A percentile compares a stretch with the other conserved stretches of the same genome.
These are phyloP conservation scores for Centropyge bicolor DNA, from an alignment of 2,797 vertebrate species.

Conservation along the genomic window DNA sequence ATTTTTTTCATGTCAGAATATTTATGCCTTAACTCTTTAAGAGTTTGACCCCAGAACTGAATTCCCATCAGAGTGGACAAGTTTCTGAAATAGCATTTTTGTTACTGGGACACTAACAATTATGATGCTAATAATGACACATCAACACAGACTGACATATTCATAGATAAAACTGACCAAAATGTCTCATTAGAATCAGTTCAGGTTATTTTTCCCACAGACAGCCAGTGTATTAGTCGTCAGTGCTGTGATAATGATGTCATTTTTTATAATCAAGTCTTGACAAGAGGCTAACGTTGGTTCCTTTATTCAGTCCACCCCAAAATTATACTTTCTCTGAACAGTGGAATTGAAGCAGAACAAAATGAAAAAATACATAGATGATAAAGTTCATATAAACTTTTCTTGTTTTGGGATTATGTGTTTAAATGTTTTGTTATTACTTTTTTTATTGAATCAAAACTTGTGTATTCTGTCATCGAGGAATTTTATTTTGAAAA, in stretches of 20 bases:
- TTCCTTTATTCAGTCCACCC: not conserved
- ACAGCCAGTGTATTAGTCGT: not conserved
- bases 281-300: not conserved
- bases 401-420: not conserved
- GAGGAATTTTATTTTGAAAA: constrained; percentile 1
- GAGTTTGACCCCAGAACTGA: not conserved
- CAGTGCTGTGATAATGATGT: not conserved
- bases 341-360: not conserved
- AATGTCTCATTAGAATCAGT: constrained; percentile 7
- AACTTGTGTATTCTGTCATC: not conserved
- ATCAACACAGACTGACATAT: constrained; percentile 17
- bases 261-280: not conserved
- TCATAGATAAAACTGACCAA: constrained; percentile 17
- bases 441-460: constrained; percentile 24
- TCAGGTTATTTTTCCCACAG: not conserved
- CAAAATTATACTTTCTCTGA: not conserved
- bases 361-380: not conserved
- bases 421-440: constrained; percentile 10
- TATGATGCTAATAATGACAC: not conserved
- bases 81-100: not conserved
- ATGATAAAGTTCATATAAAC: not conserved
- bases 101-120: constrained; percentile 19
- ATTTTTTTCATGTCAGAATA: not conserved
- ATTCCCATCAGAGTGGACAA: not conserved
- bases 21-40: not conserved